Evolutionary conservation across 2,797 vertebrate genomes (phyloP).

Genomic region (Propithecus deckenii): DNA sequence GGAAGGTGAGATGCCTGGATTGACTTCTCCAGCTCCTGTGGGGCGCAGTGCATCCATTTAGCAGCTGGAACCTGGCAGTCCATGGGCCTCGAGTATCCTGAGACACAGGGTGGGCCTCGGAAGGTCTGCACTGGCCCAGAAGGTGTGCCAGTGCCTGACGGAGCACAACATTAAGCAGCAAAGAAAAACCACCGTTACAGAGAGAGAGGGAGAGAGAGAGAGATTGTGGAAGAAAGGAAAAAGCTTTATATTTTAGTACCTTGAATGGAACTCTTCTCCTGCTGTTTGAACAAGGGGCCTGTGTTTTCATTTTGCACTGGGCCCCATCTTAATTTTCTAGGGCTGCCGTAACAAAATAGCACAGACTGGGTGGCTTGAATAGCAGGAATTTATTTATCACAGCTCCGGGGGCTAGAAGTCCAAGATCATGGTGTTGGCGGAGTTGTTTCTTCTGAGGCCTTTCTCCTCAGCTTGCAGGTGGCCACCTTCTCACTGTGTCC

Average conservation of each 20-base stretch:
- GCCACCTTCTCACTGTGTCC: not conserved
- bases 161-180: not conserved
- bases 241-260: not conserved
- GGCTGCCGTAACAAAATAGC: not conserved
- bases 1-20: not conserved
- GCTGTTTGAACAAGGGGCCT: not conserved
- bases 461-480: not conserved
- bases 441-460: not conserved
- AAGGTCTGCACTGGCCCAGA: not conserved
- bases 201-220: not conserved
- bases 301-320: not conserved
- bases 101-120: not conserved
- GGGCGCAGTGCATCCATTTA: not conserved
- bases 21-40: not conserved
- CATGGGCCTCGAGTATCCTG: not conserved
- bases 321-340: not conserved
- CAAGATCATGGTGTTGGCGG: not conserved
- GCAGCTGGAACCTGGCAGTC: not conserved
- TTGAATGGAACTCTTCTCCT: not conserved
- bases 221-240: not conserved
- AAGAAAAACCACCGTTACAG: not conserved
- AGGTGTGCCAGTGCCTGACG: not conserved
- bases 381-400: not conserved
- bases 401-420: not conserved
- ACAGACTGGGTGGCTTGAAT: too few relatives aligned